Evolutionary conservation across 2,797 vertebrate species (phyloP).

Genomic region (Cuniculus paca): DNA sequence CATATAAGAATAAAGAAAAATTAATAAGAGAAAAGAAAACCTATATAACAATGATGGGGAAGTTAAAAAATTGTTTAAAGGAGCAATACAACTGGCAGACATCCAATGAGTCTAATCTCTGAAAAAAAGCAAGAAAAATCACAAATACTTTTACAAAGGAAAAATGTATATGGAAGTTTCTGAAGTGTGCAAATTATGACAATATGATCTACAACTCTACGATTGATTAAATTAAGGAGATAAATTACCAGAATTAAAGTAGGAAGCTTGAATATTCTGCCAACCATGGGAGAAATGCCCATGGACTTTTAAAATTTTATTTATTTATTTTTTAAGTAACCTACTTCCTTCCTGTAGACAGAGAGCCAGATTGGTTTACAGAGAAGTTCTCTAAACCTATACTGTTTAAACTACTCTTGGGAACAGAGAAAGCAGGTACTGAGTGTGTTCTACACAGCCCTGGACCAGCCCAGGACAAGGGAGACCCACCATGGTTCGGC

Average conservation of each 20-base stretch:
- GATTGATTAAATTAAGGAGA: slow-evolving; percentile 16
- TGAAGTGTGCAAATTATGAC: not conserved
- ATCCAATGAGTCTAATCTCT: not conserved
- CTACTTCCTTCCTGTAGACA: not conserved
- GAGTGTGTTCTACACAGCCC: not conserved
- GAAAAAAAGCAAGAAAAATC: not conserved
- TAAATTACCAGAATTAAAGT: not conserved
- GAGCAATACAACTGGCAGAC: not conserved
- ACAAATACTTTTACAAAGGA: not conserved
- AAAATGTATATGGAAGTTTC: not conserved
- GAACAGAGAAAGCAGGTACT: not conserved
- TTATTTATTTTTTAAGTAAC: not conserved
- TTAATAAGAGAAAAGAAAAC: not conserved
- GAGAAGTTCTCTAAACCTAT: not conserved
- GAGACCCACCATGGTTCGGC: not conserved
- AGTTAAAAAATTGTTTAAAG: not conserved
- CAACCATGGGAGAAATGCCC: not conserved
- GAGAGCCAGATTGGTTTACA: not conserved
- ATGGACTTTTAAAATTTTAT: not conserved
- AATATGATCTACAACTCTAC: not conserved
- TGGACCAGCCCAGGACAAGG: too few species aligned
- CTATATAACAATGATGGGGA: not conserved
- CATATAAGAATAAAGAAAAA: not conserved
- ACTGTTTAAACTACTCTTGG: not conserved
- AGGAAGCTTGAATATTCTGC: not conserved